Conservation (phyloP, 2,797 vertebrate genomes). For the Columba guinea region DNA sequence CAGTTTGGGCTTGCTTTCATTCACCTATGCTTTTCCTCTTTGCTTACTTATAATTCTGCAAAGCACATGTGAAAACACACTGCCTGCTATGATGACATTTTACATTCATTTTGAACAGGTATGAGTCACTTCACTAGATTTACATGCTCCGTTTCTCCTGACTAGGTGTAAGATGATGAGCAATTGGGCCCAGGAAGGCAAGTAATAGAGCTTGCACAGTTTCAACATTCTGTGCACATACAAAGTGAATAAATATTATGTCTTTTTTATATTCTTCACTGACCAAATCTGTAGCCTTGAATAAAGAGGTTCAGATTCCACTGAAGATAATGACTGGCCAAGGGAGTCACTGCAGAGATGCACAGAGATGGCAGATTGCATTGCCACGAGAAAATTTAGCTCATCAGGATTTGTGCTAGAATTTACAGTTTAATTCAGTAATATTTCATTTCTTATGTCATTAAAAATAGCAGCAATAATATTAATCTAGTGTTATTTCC, state of each 20-base stretch:
- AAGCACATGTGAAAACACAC: neutral
- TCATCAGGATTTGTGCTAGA: neutral
- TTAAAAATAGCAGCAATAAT: neutral
- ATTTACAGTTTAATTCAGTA: conserved; percentile 4
- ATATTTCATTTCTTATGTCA: neutral
- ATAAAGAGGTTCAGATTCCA: neutral
- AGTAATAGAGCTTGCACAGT: neutral
- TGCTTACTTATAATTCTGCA: neutral
- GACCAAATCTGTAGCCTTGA: neutral
- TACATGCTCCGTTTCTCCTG: neutral
- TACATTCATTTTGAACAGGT: neutral
- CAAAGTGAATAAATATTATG: neutral
- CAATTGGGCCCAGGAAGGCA: neutral
- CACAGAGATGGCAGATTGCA: neutral
- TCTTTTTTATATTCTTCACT: neutral
- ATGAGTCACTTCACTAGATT: neutral
- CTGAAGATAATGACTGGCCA: neutral
- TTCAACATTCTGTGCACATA: neutral
- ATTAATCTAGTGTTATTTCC: neutral
- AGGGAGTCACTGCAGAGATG: neutral
- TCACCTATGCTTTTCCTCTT: neutral
- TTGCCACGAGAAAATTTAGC: neutral
- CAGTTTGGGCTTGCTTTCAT: neutral
- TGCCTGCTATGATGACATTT: neutral
- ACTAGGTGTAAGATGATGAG: neutral